Conservation (phyloP, 2,888 invertebrate genomes). For the Oegoconia quadripuncta region DNA sequence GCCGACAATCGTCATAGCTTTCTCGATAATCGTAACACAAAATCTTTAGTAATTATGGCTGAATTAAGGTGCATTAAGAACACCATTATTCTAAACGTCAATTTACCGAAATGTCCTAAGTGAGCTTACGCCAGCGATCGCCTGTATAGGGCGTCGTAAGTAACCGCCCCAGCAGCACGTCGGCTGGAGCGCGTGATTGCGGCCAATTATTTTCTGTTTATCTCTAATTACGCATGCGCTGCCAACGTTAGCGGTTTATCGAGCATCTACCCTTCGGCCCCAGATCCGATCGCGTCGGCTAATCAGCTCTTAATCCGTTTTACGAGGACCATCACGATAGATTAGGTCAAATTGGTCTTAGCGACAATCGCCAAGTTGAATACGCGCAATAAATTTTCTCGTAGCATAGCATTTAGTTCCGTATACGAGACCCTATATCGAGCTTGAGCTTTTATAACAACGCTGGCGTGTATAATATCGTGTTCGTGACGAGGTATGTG, state of each 20-base stretch:
- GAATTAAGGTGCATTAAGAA: slow-evolving; percentile 10
- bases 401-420: slow-evolving; percentile 6
- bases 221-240: slow-evolving; percentile 78
- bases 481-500: slow-evolving; percentile 5
- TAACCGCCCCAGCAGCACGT: slow-evolving; percentile 57
- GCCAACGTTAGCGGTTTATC: slow-evolving; percentile 72
- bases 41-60: not conserved
- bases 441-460: not conserved
- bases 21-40: too few relatives aligned
- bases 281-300: slow-evolving; percentile 67
- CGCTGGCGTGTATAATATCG: slow-evolving; percentile 10
- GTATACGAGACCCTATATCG: slow-evolving; percentile 5
- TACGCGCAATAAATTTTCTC: slow-evolving; percentile 12
- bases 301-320: slow-evolving; percentile 68
- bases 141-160: slow-evolving; percentile 1
- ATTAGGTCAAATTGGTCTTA: slow-evolving; percentile 36
- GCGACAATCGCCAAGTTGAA: slow-evolving; percentile 27
- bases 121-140: slow-evolving; percentile 9
- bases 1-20: too few relatives aligned
- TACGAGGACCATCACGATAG: slow-evolving; percentile 63
- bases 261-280: slow-evolving; percentile 73
- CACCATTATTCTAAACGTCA: slow-evolving; percentile 13
- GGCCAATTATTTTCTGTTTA: slow-evolving; percentile 79
- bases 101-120: not conserved
- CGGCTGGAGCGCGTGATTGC: slow-evolving; percentile 68